Evolutionary conservation across 2,797 vertebrate species (phyloP).

Genomic region (Chaenodraco wilsoni): DNA sequence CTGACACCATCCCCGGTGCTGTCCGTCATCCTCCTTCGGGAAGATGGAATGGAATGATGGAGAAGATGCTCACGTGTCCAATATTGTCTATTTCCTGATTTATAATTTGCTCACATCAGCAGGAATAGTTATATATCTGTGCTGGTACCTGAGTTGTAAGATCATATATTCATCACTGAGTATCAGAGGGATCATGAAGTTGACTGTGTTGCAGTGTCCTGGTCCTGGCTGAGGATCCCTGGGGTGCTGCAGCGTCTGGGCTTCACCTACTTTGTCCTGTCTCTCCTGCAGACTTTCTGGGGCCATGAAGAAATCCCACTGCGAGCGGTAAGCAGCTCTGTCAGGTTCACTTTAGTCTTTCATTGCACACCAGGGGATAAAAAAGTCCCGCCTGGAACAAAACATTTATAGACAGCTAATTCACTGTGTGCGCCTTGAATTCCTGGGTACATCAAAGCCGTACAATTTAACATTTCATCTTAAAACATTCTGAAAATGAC

Average conservation of each 20-base stretch:
- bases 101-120: slow-evolving; percentile 48
- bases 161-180: slow-evolving; percentile 8
- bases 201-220: slow-evolving; percentile 81
- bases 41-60: slow-evolving; percentile 30
- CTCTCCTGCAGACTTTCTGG: slow-evolving; percentile 84
- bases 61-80: slow-evolving; percentile 26
- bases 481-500: too few relatives aligned
- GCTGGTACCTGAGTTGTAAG: slow-evolving; percentile 8
- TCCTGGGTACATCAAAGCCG: too few relatives aligned
- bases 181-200: slow-evolving; percentile 13
- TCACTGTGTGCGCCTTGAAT: background rate
- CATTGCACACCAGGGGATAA: slow-evolving; percentile 22
- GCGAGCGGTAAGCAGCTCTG: slow-evolving; percentile 69
- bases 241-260: slow-evolving; percentile 87
- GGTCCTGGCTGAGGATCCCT: slow-evolving; percentile 87
- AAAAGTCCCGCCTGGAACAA: slow-evolving; percentile 21
- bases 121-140: slow-evolving; percentile 27
- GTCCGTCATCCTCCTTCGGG: slow-evolving; percentile 49
- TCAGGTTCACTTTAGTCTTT: slow-evolving; percentile 53
- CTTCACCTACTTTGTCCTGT: slow-evolving; percentile 86
- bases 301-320: slow-evolving; percentile 71
- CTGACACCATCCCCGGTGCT: slow-evolving; percentile 46
- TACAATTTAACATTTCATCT: too few relatives aligned
- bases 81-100: slow-evolving; percentile 44
- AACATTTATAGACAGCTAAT: slow-evolving; percentile 4